Evolutionary conservation across 2,797 vertebrate species (phyloP).

Genomic region (Hemitrygon akajei): DNA sequence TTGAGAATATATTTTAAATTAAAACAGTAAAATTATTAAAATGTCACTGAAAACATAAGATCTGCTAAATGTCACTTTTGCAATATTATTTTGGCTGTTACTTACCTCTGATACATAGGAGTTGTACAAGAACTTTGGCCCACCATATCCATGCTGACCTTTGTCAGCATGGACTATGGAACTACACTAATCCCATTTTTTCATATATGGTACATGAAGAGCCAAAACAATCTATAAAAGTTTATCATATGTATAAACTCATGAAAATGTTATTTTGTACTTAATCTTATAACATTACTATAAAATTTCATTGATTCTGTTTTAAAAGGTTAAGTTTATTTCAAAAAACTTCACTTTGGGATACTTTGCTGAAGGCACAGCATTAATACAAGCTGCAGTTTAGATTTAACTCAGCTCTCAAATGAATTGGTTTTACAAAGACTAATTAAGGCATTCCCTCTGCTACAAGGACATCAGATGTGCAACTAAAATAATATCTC

Average conservation of each 20-base stretch:
- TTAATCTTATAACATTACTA: not conserved
- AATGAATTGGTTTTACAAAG: too few species aligned
- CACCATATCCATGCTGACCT: too few species aligned
- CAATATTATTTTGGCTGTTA: not conserved
- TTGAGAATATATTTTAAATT: not conserved
- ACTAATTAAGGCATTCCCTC: not conserved
- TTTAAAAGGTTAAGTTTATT: not conserved
- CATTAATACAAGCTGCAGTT: not conserved
- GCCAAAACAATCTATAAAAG: not conserved
- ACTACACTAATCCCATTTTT: too few species aligned
- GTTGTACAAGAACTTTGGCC: too few species aligned
- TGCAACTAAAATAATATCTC: not conserved
- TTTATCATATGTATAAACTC: not conserved
- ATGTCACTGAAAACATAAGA: not conserved
- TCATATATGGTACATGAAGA: not conserved
- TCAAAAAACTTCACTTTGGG: not conserved
- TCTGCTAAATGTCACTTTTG: not conserved
- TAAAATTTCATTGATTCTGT: not conserved
- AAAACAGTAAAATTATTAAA: not conserved
- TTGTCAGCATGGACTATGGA: too few species aligned
- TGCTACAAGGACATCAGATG: too few species aligned
- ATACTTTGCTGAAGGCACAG: not conserved
- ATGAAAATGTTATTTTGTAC: not conserved
- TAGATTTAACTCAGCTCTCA: not conserved
- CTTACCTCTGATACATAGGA: not conserved